Evolutionary conservation across 1,140 invertebrate species (phyloP), one percentile per base, ranked within the genome.

Genomic region (Drosophila bocki): DNA sequence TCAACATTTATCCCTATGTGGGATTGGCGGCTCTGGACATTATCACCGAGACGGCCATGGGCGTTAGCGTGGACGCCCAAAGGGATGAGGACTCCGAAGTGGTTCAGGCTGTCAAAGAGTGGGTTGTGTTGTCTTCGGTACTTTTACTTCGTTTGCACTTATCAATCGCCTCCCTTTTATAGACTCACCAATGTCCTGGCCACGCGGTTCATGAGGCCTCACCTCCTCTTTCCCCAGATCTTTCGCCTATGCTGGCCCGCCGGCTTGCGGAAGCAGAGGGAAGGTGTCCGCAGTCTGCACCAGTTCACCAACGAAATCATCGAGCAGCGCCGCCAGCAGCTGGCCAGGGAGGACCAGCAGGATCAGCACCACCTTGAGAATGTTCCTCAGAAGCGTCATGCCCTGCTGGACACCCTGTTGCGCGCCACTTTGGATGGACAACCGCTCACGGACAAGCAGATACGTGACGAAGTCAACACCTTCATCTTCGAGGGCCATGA

Each of bases 41-140:
- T 7, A 91, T 91, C 29, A 22, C 91, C 95, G 96, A 98, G 93
- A 96, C 96, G 11, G 96, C 97, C 7, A 98, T 98, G 97, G 97
- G 97, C 2, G 94, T 95, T 2, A 93, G 94, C 56, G 92, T 98
- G 4, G 94, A 96, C 91, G 96, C 96, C 1, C 97, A 98, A 93
- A 92, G 92, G 22, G 93, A 96, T 77, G 90, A 85, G 3, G 93
- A 96, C 56, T 96, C 96, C 0, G 94, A 95, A 74, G 98, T 98
- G 92, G 95, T 44, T 32, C 39, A 94, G 64, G 95, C 95, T 32
- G 94, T 97, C n/a, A 94, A 95, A 69, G 93, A 92, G 95, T 96
- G 93, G 94, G 93, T 82, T 13, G 6, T 96, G 1, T 92, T 15
- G 7, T 26, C 15, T 7, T 15, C 0, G 11, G 7, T 39, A 11